Percentiles rank a stretch among this genome's conserved stretches.
phyloP scores from a whole-genome alignment of 2,797 vertebrate genomes.

The Helostoma temminkii region DNA sequence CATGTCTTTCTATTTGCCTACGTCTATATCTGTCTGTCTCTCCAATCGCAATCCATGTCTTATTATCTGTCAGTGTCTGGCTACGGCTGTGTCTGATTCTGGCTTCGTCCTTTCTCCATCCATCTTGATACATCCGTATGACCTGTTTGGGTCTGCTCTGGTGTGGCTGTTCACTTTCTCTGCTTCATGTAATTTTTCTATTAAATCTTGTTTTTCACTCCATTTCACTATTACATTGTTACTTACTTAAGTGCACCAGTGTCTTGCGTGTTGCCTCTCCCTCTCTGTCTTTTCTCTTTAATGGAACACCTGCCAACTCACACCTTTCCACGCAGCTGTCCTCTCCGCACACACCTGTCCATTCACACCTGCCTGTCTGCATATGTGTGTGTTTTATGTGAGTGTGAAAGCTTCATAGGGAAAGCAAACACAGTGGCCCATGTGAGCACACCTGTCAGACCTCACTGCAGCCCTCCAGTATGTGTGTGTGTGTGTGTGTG shows the following conservation, averaged over 20 bases:
- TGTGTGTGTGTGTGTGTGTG: constrained; percentile 30
- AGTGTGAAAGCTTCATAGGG: constrained; percentile 48
- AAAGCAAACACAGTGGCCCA: constrained; percentile 65
- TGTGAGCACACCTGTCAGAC: constrained; percentile 78
- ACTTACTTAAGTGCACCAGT: not conserved
- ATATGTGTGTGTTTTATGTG: constrained; percentile 42
- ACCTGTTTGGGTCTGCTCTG: not conserved
- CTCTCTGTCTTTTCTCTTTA: constrained; percentile 65
- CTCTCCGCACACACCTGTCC: constrained; percentile 78
- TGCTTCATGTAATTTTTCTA: not conserved
- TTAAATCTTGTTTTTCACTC: not conserved
- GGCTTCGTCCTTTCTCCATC: constrained; percentile 7
- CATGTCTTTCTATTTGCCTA: constrained; percentile 68
- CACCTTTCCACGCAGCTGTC: constrained; percentile 81
- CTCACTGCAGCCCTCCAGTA: constrained; percentile 57
- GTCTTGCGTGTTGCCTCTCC: constrained; percentile 20
- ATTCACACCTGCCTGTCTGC: constrained; percentile 76
- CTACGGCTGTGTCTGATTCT: constrained; percentile 36
- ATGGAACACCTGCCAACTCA: constrained; percentile 83
- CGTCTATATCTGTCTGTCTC: constrained; percentile 58
- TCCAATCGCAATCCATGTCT: constrained; percentile 43
- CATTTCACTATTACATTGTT: not conserved
- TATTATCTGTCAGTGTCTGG: constrained; percentile 56
- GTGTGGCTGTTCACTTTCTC: not conserved
- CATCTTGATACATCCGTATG: constrained; percentile 28